phyloP scores from a whole-genome alignment of 2,113 vertebrate species.

The Delphinus delphis region DNA sequence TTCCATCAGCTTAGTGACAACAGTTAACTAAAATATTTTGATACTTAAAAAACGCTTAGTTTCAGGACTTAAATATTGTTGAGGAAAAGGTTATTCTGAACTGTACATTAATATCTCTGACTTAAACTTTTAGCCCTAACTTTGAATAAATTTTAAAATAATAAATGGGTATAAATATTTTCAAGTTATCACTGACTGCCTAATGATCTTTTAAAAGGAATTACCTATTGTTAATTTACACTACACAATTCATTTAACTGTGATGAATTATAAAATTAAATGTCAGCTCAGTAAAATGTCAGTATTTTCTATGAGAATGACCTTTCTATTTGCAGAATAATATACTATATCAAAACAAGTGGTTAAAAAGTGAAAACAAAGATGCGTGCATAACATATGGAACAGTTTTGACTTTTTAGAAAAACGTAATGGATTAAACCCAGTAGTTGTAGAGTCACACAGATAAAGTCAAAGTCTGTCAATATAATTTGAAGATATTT shows the following conservation, averaged over 20 bases:
- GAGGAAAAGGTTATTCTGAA: background rate
- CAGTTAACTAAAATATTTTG: background rate
- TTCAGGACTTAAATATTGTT: background rate
- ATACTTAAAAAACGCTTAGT: background rate
- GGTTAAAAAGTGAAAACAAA: background rate
- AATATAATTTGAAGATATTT: background rate
- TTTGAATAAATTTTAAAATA: constrained; percentile 4
- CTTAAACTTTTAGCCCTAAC: background rate
- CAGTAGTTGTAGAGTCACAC: background rate
- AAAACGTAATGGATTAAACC: background rate
- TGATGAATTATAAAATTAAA: background rate
- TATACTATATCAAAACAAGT: background rate
- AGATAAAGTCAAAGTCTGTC: background rate
- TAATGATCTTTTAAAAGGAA: background rate
- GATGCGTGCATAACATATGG: background rate
- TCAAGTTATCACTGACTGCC: background rate
- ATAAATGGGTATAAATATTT: background rate
- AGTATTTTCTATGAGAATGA: background rate
- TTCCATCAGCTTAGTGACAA: background rate
- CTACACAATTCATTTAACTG: background rate
- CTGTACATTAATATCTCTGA: background rate
- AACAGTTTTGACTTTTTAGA: background rate
- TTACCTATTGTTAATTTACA: background rate
- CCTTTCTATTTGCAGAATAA: background rate
- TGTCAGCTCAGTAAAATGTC: background rate